Base-by-base conservation (phyloP, 2,113 vertebrate species). In the Falco punctatus region DNA sequence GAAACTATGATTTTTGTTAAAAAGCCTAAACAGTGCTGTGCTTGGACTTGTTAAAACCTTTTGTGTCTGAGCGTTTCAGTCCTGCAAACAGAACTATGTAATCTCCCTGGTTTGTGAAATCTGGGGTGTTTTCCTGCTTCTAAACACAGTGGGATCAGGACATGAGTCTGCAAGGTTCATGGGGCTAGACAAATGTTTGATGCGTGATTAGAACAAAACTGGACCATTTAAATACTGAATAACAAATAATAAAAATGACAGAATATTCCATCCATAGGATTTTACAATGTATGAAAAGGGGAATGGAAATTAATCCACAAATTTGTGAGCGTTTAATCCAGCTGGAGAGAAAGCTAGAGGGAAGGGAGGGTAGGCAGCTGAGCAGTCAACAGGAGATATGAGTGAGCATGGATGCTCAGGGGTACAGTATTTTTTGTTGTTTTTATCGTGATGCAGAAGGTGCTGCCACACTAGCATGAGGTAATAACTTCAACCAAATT, bases 391-490 rank as follows among this genome's bases (percentile, higher is more conserved):
- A 54, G 73, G 55, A 74, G n/a, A 11, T 74, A 46, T 33, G 14
- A 62, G 13, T 46, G 42, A 54, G 54, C 27, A 2, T 1, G 6
- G 61, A 28, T 70, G 28, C 28, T 55, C 11, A 40, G 35, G 42
- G 15, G 30, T 4, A 30, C 38, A 13, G 3, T 8, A 1, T 3
- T 30, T 32, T 22, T 49, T 15, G 13, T 3, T 20, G 5, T 26
- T 77, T 57, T 57, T 38, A 4, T 65, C 13, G 6, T 19, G 24
- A 32, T 30, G 70, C 13, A 46, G 44, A 59, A 78, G 14, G 9
- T 91, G 55, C 28, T 81, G 20, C 58, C 46, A 42, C n/a, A 48
- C 15, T 30, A 89, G 24, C 3, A 1, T 15, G 15, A 82, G 70
- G 14, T 21, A 49, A 58, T 42, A 26, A 18, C 10, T 46, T 62